Evolutionary conservation across 2,888 invertebrate genomes (phyloP).

Genomic region (Busseola fusca): DNA sequence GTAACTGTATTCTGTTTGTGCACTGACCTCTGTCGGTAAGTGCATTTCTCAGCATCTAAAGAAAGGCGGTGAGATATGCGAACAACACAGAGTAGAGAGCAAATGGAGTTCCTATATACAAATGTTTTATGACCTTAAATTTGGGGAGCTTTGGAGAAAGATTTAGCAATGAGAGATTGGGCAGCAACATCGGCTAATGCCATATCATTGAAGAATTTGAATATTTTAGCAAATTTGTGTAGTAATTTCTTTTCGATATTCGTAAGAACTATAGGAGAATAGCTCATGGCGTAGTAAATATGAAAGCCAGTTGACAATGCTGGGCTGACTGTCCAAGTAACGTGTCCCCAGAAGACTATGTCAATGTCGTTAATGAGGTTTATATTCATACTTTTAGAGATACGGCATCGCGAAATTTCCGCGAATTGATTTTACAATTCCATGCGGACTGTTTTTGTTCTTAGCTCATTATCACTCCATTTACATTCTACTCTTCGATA

Average conservation of each 20-base stretch:
- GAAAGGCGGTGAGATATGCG: slow-evolving; percentile 19
- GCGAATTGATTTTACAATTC: slow-evolving; percentile 4
- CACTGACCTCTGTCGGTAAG: slow-evolving; percentile 34
- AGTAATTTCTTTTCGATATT: too few relatives aligned
- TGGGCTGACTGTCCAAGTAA: background rate
- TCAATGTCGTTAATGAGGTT: background rate
- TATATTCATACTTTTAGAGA: slow-evolving; percentile 1
- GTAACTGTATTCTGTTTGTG: slow-evolving; percentile 17
- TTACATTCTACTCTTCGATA: slow-evolving; percentile 22
- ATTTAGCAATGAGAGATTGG: background rate
- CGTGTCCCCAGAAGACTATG: background rate
- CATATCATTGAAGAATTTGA: too few relatives aligned
- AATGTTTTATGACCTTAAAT: background rate
- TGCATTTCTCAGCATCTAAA: slow-evolving; percentile 33
- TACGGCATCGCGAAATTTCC: background rate
- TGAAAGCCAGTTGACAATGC: too few relatives aligned
- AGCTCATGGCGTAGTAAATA: background rate
- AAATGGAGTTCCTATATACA: slow-evolving; percentile 14
- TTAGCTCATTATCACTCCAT: slow-evolving; percentile 17
- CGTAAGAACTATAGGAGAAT: background rate
- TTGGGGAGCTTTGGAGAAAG: background rate
- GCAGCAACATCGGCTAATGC: too few relatives aligned
- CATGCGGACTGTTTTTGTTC: slow-evolving; percentile 9
- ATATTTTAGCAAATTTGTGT: background rate
- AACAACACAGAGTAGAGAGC: slow-evolving; percentile 7